Conservation (phyloP, 2,797 vertebrate species). For the Manis crassicaudata region DNA sequence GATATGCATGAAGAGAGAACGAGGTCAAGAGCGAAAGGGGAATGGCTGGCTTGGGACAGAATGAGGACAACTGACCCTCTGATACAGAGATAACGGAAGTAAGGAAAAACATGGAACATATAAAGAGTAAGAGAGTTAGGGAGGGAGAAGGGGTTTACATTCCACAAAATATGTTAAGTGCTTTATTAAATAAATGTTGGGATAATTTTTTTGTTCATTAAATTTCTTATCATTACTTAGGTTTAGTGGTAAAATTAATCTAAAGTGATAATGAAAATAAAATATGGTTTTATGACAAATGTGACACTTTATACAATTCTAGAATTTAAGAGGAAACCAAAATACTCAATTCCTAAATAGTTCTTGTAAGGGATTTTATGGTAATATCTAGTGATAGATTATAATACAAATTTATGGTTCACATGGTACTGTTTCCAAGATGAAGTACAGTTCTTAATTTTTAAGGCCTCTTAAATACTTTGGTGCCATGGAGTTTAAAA, state of each 20-base stretch:
- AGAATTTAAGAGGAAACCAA: constrained; percentile 8
- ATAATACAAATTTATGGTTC: constrained; percentile 24
- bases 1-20: neutral
- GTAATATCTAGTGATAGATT: neutral
- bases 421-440: neutral
- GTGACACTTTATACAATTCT: neutral
- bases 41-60: neutral
- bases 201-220: neutral
- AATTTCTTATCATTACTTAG: constrained; percentile 40
- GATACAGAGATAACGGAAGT: neutral
- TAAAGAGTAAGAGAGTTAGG: neutral
- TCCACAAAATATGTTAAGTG: constrained; percentile 25
- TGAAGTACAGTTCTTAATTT: constrained; percentile 26
- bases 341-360: neutral
- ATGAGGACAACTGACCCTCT: neutral
- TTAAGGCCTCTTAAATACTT: constrained; percentile 47
- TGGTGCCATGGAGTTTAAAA: constrained; percentile 9
- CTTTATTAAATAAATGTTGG: constrained; percentile 21
- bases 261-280: constrained; percentile 44
- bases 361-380: constrained; percentile 36
- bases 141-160: neutral
- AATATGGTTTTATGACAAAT: constrained; percentile 43
- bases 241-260: constrained; percentile 34
- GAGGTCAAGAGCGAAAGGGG: neutral
- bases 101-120: neutral